Percentiles rank a stretch among this genome's conserved stretches.
Evolutionary conservation across 2,888 invertebrate genomes (phyloP).

Genomic region (Eurois occulta): DNA sequence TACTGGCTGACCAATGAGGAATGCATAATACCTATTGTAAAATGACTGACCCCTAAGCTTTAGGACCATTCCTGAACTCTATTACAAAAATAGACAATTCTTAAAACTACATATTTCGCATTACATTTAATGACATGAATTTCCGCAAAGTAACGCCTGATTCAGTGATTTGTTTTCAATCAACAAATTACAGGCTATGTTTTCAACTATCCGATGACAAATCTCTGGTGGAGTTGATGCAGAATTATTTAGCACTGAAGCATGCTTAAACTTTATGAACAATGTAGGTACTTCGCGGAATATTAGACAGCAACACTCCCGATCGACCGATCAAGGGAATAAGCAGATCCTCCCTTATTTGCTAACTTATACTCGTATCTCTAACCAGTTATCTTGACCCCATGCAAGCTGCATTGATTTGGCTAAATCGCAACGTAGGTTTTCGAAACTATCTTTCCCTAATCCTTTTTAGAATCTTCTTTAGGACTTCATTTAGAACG

Average conservation of each 20-base stretch:
- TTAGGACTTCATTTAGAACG: neutral
- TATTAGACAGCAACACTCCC: neutral
- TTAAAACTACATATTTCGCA: no score
- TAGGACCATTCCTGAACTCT: no score
- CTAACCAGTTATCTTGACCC: neutral
- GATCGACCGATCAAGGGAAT: neutral
- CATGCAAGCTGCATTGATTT: neutral
- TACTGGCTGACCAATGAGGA: neutral
- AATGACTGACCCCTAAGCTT: neutral
- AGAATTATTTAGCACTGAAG: neutral
- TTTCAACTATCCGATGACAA: neutral
- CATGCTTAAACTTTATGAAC: neutral
- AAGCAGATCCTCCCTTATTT: neutral
- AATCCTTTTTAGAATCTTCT: neutral
- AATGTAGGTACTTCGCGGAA: neutral
- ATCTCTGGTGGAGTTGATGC: neutral
- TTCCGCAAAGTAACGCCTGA: no score
- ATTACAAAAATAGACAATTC: no score
- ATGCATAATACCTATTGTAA: neutral
- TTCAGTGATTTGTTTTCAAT: neutral
- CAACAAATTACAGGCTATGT: neutral
- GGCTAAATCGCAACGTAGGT: neutral
- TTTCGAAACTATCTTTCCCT: neutral
- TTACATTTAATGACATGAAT: no score
- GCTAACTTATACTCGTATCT: neutral